Conservation (phyloP, 2,888 invertebrate species). For the Dysmachus trigonus region DNA sequence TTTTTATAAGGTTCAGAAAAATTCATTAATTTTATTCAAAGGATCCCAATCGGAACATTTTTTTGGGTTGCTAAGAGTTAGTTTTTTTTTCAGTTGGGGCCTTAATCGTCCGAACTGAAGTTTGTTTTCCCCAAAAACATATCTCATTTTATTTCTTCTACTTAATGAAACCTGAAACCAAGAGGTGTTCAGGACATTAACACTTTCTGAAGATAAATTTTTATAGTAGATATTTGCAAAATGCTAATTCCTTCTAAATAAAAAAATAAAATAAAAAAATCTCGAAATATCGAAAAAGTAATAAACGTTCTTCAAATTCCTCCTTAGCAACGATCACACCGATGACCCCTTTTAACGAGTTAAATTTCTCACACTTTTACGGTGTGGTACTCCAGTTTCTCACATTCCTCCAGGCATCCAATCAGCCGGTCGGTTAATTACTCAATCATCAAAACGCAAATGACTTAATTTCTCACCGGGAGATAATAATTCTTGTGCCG, state of each 20-base stretch:
- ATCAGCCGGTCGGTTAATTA: not conserved
- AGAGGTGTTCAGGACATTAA: not conserved
- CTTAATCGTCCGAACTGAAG: no score
- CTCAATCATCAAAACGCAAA: constrained; percentile 32
- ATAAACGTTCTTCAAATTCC: not conserved
- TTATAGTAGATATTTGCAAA: not conserved
- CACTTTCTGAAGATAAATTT: not conserved
- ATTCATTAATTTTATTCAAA: no score
- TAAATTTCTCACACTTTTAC: not conserved
- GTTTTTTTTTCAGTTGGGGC: no score
- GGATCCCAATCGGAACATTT: no score
- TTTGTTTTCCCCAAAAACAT: no score
- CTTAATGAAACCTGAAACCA: not conserved
- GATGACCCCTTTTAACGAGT: not conserved
- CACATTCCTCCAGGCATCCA: not conserved
- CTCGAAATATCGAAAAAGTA: not conserved
- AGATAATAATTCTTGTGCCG: not conserved
- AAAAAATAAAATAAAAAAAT: not conserved
- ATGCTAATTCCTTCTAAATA: not conserved
- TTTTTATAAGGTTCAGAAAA: no score
- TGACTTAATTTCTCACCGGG: constrained; percentile 31
- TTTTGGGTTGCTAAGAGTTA: no score
- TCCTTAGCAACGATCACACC: not conserved
- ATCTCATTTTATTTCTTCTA: no score
- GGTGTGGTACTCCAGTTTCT: not conserved